These are phyloP conservation scores for Agrotis segetum DNA, from an alignment of 2,888 invertebrate species.

Conservation along the genomic window DNA sequence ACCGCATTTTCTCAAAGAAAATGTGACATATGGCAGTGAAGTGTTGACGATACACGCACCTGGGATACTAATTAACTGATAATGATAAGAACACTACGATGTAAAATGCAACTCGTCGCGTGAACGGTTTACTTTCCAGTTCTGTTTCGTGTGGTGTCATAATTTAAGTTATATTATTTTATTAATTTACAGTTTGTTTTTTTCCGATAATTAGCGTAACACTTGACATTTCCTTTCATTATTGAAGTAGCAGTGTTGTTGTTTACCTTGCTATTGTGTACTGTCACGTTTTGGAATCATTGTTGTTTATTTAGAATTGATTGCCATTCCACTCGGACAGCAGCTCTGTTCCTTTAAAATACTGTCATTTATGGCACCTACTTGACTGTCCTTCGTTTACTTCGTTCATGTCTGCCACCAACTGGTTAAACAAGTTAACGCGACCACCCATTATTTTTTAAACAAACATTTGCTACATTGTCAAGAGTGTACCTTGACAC, in stretches of 20 bases:
- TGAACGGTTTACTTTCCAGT: constrained; percentile 86
- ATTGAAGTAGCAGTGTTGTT: constrained; percentile 29
- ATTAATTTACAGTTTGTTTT: constrained; percentile 42
- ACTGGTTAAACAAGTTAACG: constrained; percentile 79
- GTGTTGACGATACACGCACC: constrained; percentile 75
- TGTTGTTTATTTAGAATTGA: constrained; percentile 40
- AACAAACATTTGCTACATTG: constrained; percentile 70
- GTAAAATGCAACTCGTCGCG: constrained; percentile 79
- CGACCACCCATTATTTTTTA: constrained; percentile 71
- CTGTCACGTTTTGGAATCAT: constrained; percentile 11
- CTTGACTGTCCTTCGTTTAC: constrained; percentile 68
- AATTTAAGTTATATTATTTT: constrained; percentile 77
- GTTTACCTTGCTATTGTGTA: constrained; percentile 45
- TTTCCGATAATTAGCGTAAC: constrained; percentile 36
- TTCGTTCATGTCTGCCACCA: constrained; percentile 70
- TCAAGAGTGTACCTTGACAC: constrained; percentile 13
- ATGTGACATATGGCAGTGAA: constrained; percentile 88
- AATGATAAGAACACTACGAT: constrained; percentile 73
- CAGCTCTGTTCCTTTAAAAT: constrained; percentile 35
- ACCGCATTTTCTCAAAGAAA: constrained; percentile 89
- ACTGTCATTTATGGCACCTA: constrained; percentile 28
- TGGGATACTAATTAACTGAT: constrained; percentile 69
- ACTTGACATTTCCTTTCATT: constrained; percentile 48
- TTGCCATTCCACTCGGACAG: not conserved
- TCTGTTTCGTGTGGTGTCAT: constrained; percentile 86